A percentile compares a stretch with the other conserved stretches of the same genome.
Conservation (phyloP, 2,797 vertebrate genomes). For the Cetoscarus ocellatus region DNA sequence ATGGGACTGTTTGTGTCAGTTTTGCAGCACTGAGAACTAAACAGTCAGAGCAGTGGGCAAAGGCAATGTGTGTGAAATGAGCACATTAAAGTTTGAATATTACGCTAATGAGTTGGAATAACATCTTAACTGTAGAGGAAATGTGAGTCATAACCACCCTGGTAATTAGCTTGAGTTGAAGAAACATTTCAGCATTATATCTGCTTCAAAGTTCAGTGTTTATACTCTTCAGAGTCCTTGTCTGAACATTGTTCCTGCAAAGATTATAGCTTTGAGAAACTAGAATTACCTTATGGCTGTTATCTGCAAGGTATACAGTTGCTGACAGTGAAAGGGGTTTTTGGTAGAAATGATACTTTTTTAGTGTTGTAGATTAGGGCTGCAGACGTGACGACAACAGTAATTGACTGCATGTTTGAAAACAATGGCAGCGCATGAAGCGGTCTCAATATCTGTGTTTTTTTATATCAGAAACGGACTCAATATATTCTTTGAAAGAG, state of each 20-base stretch:
- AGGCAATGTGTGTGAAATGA: conserved; percentile 23
- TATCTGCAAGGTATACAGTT: too few relatives aligned
- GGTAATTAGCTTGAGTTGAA: conserved; percentile 6
- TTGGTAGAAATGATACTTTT: too few relatives aligned
- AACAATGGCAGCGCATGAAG: too few relatives aligned
- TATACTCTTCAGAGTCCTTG: not conserved
- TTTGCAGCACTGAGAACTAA: conserved; percentile 15
- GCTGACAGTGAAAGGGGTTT: too few relatives aligned
- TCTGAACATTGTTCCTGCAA: conserved; percentile 12
- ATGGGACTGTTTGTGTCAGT: conserved; percentile 5
- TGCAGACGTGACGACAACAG: too few relatives aligned
- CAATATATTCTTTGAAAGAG: too few relatives aligned
- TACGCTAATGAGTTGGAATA: conserved; percentile 35
- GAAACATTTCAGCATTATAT: not conserved
- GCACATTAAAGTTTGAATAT: conserved; percentile 27
- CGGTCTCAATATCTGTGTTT: too few relatives aligned
- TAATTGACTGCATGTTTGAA: too few relatives aligned
- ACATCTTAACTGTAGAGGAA: conserved; percentile 14
- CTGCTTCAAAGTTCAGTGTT: not conserved
- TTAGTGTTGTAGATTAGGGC: too few relatives aligned
- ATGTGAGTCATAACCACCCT: conserved; percentile 27
- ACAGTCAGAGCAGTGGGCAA: conserved; percentile 8
- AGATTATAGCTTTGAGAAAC: conserved; percentile 6
- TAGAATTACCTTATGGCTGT: too few relatives aligned
- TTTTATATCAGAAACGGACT: too few relatives aligned